Conservation (phyloP, 2,888 invertebrate species). For the Marasmarcha lunaedactyla region DNA sequence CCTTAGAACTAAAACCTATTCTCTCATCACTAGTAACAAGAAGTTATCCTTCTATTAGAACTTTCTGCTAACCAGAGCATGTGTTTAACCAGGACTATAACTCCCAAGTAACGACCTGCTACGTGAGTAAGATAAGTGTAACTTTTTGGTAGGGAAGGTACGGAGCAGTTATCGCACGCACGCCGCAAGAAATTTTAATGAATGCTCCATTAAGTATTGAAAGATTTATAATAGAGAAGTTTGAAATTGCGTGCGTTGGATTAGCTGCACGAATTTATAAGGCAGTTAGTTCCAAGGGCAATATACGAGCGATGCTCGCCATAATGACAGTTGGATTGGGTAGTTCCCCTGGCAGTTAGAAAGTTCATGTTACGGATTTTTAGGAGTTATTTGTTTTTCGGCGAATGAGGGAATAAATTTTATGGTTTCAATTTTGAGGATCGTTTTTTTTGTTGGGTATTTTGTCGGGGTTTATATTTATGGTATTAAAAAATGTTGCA, state of each 20-base stretch:
- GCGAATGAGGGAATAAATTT: no score
- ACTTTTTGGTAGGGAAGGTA: conserved; percentile 44
- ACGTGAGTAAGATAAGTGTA: conserved; percentile 66
- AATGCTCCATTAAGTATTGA: conserved; percentile 40
- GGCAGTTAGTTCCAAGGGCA: conserved; percentile 23
- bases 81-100: conserved; percentile 64
- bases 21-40: conserved; percentile 31
- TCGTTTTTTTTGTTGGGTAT: no score
- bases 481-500: no score
- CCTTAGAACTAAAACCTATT: background rate
- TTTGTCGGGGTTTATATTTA: no score
- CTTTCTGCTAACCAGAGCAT: conserved; percentile 66
- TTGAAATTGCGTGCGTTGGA: conserved; percentile 23
- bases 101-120: conserved; percentile 59
- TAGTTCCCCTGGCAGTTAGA: no score
- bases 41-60: conserved; percentile 58
- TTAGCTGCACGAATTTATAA: conserved; percentile 32
- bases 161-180: conserved; percentile 52
- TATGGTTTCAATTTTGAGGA: no score
- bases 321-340: no score
- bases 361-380: no score
- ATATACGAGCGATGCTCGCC: background rate
- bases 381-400: no score
- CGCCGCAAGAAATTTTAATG: conserved; percentile 61
- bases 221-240: conserved; percentile 34